These are phyloP conservation scores for Pangasius mekongensis DNA, from an alignment of 2,797 vertebrate species.

Conservation along the genomic window DNA sequence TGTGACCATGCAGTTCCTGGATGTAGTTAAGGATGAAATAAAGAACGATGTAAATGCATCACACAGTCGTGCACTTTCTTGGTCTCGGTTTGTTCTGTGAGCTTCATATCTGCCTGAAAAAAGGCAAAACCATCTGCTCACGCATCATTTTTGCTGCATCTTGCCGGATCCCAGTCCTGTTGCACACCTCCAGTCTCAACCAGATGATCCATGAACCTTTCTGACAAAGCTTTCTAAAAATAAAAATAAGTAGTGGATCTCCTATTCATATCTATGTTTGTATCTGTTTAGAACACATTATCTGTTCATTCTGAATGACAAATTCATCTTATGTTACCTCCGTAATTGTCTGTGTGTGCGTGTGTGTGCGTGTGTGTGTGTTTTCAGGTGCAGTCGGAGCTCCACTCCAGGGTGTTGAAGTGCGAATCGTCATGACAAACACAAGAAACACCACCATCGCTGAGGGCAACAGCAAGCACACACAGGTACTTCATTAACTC, in stretches of 20 bases:
- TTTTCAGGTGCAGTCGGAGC: slow-evolving; percentile 87
- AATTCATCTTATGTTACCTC: not conserved
- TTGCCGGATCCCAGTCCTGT: not conserved
- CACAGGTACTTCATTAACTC: slow-evolving; percentile 73
- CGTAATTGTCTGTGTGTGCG: slow-evolving; percentile 28
- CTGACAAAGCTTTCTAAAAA: not conserved
- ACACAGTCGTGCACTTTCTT: not conserved
- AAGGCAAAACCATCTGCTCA: not conserved
- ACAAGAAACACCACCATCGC: slow-evolving; percentile 71
- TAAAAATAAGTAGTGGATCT: not conserved
- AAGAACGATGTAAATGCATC: not conserved
- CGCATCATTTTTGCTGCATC: not conserved
- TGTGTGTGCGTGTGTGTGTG: slow-evolving; percentile 10
- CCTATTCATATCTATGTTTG: not conserved
- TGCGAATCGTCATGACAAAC: slow-evolving; percentile 81
- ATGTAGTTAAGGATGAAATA: not conserved
- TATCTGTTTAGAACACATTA: not conserved
- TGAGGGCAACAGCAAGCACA: slow-evolving; percentile 78
- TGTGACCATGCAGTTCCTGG: not conserved
- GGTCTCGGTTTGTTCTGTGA: not conserved
- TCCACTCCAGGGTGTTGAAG: slow-evolving; percentile 84
- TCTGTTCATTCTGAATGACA: not conserved
- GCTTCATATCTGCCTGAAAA: not conserved
- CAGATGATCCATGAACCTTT: not conserved
- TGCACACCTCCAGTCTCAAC: not conserved